These are phyloP conservation scores for Tetranychus piercei DNA, from an alignment of 2,888 invertebrate species.

Conservation along the genomic window DNA sequence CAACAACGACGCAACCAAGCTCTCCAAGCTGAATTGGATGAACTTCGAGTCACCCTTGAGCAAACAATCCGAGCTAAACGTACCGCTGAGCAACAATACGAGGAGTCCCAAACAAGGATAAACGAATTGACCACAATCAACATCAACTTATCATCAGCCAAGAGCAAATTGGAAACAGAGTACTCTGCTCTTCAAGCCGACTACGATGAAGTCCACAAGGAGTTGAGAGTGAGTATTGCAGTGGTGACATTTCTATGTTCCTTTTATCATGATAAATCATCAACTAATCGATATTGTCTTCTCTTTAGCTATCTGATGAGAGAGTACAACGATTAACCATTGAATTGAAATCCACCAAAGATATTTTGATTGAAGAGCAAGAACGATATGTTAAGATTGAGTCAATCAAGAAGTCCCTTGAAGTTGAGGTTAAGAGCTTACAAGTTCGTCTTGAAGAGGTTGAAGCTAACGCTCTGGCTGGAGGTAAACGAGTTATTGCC, in stretches of 20 bases:
- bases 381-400: constrained; percentile 92
- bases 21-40: constrained; percentile 83
- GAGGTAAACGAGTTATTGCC: constrained; percentile 89
- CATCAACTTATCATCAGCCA: constrained; percentile 78
- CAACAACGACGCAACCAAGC: constrained; percentile 72
- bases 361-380: constrained; percentile 82
- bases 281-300: neutral
- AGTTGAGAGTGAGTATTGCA: constrained; percentile 48
- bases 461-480: constrained; percentile 87
- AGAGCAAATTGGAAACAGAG: constrained; percentile 88
- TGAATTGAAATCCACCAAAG: constrained; percentile 83
- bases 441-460: constrained; percentile 84
- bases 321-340: constrained; percentile 78
- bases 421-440: constrained; percentile 89
- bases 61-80: constrained; percentile 78
- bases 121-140: constrained; percentile 86
- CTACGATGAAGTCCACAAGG: constrained; percentile 93
- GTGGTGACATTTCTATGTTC: neutral
- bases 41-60: constrained; percentile 77
- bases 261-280: neutral
- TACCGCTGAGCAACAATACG: constrained; percentile 66
- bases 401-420: constrained; percentile 87
- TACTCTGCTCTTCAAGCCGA: constrained; percentile 73
- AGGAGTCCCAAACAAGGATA: constrained; percentile 75
- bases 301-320: constrained; percentile 50